A percentile compares a stretch with the other conserved stretches of the same genome.
Conservation (phyloP, 2,797 vertebrate species). For the Strix occidentalis region DNA sequence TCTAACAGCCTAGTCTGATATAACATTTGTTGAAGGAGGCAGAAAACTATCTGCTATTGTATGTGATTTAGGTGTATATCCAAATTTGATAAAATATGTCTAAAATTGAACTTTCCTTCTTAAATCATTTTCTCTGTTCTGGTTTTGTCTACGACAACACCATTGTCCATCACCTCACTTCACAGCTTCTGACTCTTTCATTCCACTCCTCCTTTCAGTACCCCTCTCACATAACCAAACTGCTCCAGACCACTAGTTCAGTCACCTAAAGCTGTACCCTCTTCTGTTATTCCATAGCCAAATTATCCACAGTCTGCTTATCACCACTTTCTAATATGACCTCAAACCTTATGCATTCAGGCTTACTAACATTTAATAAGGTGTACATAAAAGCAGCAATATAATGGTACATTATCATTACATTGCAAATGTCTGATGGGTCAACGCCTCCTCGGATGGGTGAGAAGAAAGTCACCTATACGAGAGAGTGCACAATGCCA, state of each 20-base stretch:
- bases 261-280: background rate
- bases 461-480: background rate
- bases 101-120: background rate
- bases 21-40: background rate
- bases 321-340: background rate
- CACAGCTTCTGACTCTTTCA: background rate
- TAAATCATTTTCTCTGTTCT: background rate
- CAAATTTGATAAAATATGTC: background rate
- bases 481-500: background rate
- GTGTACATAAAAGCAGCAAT: background rate
- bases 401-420: background rate
- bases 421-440: background rate
- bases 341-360: background rate
- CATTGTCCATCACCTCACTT: background rate
- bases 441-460: background rate
- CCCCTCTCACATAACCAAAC: background rate
- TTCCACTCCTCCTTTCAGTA: background rate
- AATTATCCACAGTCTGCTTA: background rate
- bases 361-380: background rate
- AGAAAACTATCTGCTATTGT: background rate
- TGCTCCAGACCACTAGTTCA: background rate
- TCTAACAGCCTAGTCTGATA: background rate
- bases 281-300: background rate
- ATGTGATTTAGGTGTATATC: background rate
- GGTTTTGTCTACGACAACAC: accelerated